A percentile compares a stretch with the other conserved stretches of the same genome.
phyloP scores from a whole-genome alignment of 1,140 invertebrate genomes.

The Alviniconcha marisindica region DNA sequence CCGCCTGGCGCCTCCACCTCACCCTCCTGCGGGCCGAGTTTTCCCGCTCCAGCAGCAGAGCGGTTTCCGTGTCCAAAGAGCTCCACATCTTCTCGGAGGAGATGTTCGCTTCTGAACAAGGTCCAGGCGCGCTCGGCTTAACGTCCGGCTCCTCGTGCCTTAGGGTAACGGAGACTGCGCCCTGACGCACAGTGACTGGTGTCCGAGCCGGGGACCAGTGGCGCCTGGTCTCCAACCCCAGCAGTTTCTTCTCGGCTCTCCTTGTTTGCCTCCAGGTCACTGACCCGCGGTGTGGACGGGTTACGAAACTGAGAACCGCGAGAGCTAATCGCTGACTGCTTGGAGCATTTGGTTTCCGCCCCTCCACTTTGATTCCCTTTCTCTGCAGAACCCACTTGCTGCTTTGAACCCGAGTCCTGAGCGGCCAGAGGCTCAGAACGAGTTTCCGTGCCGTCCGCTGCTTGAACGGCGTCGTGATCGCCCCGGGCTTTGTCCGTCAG shows the following conservation, averaged over 20 bases:
- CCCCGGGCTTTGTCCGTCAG: too few relatives aligned
- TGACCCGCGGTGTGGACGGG: neutral
- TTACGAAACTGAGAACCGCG: neutral
- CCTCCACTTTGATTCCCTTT: too few relatives aligned
- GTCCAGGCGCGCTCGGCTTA: neutral
- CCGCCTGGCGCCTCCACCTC: neutral
- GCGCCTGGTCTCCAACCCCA: neutral
- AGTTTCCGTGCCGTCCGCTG: too few relatives aligned
- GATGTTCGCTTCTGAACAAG: neutral
- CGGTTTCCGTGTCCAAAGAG: neutral
- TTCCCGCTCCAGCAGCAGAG: neutral
- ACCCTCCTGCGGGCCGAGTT: slow-evolving; percentile 13
- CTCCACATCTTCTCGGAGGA: neutral
- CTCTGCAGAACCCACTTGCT: too few relatives aligned
- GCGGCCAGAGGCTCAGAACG: too few relatives aligned
- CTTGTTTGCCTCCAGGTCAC: neutral
- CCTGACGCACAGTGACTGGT: neutral
- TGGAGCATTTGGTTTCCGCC: too few relatives aligned
- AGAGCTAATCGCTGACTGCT: neutral
- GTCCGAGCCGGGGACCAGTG: too few relatives aligned
- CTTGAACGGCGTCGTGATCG: too few relatives aligned
- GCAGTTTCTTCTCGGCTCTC: neutral
- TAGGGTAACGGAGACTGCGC: neutral
- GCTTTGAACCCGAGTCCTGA: too few relatives aligned
- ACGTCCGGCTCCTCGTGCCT: slow-evolving; percentile 3